Evolutionary conservation across 2,888 invertebrate genomes (phyloP).

Genomic region (Euplagia quadripunctaria): DNA sequence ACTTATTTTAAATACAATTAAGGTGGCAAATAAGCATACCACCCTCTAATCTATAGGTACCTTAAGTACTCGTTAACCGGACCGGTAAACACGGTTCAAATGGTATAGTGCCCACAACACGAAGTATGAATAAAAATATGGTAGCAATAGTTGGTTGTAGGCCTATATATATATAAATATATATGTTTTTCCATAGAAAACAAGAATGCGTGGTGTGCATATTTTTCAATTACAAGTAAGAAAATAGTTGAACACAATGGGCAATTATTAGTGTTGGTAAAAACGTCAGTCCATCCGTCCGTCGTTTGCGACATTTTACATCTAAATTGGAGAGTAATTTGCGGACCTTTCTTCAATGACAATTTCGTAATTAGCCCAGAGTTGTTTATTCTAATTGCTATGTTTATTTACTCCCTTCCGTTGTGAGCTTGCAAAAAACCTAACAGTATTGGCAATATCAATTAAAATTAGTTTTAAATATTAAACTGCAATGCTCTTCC

Average conservation of each 20-base stretch:
- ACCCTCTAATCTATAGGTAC: not conserved
- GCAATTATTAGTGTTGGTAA: constrained; percentile 68
- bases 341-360: constrained; percentile 69
- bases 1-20: not conserved
- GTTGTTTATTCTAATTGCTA: constrained; percentile 65
- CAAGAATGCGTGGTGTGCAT: constrained; percentile 42
- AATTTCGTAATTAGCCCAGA: constrained; percentile 74
- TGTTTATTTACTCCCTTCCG: constrained; percentile 33
- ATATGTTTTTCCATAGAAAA: constrained; percentile 37
- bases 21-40: not conserved
- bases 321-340: constrained; percentile 78
- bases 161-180: too few relatives aligned
- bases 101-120: not conserved
- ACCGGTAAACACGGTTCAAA: not conserved
- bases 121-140: not conserved
- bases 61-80: too few relatives aligned
- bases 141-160: too few relatives aligned
- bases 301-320: constrained; percentile 66
- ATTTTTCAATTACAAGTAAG: constrained; percentile 60
- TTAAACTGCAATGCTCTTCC: not conserved
- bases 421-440: constrained; percentile 21
- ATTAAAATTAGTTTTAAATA: not conserved
- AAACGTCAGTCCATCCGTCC: constrained; percentile 60
- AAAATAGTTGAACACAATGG: constrained; percentile 59
- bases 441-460: constrained; percentile 9